phyloP scores from a whole-genome alignment of 2,113 vertebrate genomes.

The Bufo bufo region DNA sequence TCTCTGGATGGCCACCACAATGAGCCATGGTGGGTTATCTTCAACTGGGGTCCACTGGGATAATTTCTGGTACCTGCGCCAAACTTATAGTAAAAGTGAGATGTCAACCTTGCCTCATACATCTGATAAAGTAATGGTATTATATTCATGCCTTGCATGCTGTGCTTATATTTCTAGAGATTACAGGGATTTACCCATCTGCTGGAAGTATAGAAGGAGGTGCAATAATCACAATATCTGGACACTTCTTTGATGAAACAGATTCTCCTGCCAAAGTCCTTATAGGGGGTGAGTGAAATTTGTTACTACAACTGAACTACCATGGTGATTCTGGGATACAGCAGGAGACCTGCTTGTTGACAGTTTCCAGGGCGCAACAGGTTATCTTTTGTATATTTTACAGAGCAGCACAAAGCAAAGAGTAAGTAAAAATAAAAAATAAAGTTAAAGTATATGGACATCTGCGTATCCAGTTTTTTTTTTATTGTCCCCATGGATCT shows the following conservation, averaged over 20 bases:
- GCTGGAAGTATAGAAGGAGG: constrained; percentile 76
- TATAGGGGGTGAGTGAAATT: constrained; percentile 76
- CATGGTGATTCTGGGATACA: not conserved
- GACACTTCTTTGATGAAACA: constrained; percentile 81
- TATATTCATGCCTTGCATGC: not conserved
- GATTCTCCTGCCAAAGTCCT: constrained; percentile 71
- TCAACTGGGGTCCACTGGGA: too few relatives aligned
- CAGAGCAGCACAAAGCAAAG: not conserved
- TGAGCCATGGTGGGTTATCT: too few relatives aligned
- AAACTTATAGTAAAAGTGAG: too few relatives aligned
- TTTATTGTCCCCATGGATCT: too few relatives aligned
- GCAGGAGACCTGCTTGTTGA: not conserved
- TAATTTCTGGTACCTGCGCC: too few relatives aligned
- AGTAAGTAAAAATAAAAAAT: not conserved
- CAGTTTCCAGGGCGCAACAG: not conserved
- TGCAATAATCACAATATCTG: constrained; percentile 74
- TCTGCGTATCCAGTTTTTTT: too few relatives aligned
- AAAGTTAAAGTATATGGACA: not conserved
- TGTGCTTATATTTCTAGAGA: constrained; percentile 66
- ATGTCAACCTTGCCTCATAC: too few relatives aligned
- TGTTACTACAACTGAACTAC: too few relatives aligned
- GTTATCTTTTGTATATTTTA: not conserved
- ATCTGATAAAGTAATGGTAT: not conserved
- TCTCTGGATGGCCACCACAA: too few relatives aligned
- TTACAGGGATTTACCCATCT: constrained; percentile 76